These are phyloP conservation scores for Helicoverpa assulta DNA, from an alignment of 2,888 invertebrate genomes.

Conservation along the genomic window DNA sequence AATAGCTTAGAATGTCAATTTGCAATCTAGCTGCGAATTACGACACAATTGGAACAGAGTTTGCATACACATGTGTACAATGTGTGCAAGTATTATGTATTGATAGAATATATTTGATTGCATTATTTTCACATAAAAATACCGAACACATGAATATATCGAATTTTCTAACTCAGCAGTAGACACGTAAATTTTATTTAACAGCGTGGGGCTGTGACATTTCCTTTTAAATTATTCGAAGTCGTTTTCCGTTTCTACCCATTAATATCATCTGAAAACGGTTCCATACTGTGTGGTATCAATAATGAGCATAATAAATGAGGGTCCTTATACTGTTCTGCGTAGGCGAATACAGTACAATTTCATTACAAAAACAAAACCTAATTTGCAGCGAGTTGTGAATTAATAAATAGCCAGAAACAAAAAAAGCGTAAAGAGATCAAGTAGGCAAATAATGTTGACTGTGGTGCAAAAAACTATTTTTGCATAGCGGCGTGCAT, in stretches of 20 bases:
- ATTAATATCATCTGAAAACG: background rate
- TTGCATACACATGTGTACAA: background rate
- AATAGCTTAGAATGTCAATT: constrained; percentile 31
- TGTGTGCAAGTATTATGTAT: background rate
- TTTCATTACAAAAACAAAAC: constrained; percentile 36
- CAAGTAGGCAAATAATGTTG: constrained; percentile 64
- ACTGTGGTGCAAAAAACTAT: constrained; percentile 63
- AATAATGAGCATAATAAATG: background rate
- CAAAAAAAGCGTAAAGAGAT: constrained; percentile 55
- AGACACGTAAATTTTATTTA: constrained; percentile 3
- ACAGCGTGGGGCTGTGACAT: constrained; percentile 8
- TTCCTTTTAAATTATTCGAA: constrained; percentile 2
- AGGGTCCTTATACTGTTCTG: no score
- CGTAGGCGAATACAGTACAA: constrained; percentile 13
- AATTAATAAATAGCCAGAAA: constrained; percentile 46
- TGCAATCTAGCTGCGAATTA: constrained; percentile 31
- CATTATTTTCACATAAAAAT: background rate
- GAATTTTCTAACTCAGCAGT: background rate
- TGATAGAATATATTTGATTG: background rate
- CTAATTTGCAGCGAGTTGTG: constrained; percentile 33
- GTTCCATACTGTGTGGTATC: background rate
- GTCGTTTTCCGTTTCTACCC: constrained; percentile 2
- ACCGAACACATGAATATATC: background rate
- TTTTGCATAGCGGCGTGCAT: constrained; percentile 71
- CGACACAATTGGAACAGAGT: constrained; percentile 14